Conservation (phyloP, 2,888 invertebrate species). For the Agonum fuliginosum region DNA sequence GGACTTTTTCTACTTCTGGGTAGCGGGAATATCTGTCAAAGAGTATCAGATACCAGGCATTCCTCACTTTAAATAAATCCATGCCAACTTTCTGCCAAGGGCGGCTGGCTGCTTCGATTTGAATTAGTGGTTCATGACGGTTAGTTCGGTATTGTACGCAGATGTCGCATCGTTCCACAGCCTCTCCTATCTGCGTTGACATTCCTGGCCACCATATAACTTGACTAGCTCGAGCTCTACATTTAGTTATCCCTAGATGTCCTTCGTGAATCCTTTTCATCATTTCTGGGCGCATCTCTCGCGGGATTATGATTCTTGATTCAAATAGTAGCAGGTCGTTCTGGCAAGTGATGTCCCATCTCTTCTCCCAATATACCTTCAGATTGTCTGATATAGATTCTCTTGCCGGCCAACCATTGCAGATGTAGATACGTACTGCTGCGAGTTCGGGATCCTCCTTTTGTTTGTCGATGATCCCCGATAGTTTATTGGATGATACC, state of each 20-base stretch:
- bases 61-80: constrained; percentile 7
- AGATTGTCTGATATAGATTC: neutral
- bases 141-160: neutral
- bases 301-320: too few species aligned
- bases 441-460: constrained; percentile 1
- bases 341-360: constrained; percentile 19
- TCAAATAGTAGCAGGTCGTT: constrained; percentile 28
- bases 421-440: constrained; percentile 12
- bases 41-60: neutral
- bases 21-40: neutral
- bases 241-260: too few species aligned
- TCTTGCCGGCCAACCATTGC: constrained; percentile 21
- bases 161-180: neutral
- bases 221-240: too few species aligned
- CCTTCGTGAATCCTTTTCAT: too few species aligned
- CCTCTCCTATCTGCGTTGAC: neutral
- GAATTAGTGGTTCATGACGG: neutral
- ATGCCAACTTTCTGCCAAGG: constrained; percentile 11
- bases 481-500: neutral
- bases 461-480: constrained; percentile 10
- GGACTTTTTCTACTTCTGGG: constrained; percentile 3
- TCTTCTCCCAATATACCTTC: neutral
- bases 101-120: too few species aligned
- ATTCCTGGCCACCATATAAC: too few species aligned
- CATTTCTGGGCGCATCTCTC: too few species aligned